Evolutionary conservation across 1,140 invertebrate species (phyloP).

Genomic region (Papilio glaucus): DNA sequence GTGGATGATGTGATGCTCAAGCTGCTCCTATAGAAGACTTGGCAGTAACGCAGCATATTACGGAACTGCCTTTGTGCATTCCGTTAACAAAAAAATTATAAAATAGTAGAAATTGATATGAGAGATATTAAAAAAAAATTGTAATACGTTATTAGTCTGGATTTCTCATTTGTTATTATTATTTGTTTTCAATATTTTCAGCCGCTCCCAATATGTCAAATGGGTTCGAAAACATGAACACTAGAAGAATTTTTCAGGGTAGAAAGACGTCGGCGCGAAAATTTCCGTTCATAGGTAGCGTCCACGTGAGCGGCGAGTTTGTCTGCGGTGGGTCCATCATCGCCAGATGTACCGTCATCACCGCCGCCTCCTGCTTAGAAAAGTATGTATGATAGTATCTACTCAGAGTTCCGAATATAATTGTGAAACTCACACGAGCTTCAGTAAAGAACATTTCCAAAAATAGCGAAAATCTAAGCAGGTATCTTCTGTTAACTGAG

Average conservation of each 20-base stretch:
- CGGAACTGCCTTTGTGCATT: too few species aligned
- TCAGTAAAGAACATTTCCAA: too few species aligned
- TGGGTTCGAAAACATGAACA: background rate
- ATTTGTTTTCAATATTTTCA: background rate
- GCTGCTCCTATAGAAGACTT: too few species aligned
- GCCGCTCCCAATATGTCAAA: background rate
- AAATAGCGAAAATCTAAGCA: too few species aligned
- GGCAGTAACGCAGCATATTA: too few species aligned
- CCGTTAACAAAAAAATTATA: too few species aligned
- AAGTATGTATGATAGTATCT: constrained; percentile 46
- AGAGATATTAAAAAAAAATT: too few species aligned
- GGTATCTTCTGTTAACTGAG: too few species aligned
- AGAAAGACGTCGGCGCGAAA: constrained; percentile 26
- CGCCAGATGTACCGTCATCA: constrained; percentile 45
- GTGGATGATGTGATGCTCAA: too few species aligned
- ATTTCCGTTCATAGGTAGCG: constrained; percentile 51
- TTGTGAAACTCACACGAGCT: too few species aligned
- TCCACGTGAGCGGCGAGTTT: constrained; percentile 44
- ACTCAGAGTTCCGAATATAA: background rate
- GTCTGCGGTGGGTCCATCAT: constrained; percentile 49
- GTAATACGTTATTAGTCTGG: too few species aligned
- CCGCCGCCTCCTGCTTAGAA: constrained; percentile 47
- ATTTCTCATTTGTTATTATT: background rate
- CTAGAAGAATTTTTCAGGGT: constrained; percentile 44
- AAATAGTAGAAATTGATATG: too few species aligned